phyloP scores from a whole-genome alignment of 2,797 vertebrate genomes.

The Falco berigora region DNA sequence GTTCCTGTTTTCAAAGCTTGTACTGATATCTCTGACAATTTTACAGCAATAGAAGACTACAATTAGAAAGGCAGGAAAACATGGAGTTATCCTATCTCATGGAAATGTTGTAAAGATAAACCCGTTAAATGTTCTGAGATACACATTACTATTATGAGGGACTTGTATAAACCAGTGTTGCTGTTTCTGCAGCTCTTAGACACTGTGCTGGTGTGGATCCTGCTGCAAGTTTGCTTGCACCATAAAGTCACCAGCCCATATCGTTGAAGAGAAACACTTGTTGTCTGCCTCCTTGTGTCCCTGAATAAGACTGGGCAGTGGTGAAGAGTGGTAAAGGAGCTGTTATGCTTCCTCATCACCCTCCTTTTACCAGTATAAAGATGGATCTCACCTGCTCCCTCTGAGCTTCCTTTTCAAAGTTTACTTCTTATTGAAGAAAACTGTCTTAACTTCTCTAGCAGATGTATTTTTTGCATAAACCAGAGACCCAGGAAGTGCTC shows the following conservation, averaged over 20 bases:
- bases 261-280: background rate
- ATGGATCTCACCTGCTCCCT: background rate
- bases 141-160: background rate
- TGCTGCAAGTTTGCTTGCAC: background rate
- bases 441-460: background rate
- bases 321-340: background rate
- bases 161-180: background rate
- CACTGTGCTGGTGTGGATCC: background rate
- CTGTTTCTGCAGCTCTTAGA: background rate
- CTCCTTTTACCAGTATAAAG: background rate
- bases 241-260: background rate
- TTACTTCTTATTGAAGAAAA: background rate
- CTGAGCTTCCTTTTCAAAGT: background rate
- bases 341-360: background rate
- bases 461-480: background rate
- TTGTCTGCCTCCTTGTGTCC: background rate
- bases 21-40: background rate
- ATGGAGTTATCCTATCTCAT: background rate
- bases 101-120: background rate
- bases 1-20: background rate
- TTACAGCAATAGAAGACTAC: background rate
- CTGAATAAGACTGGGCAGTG: background rate
- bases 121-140: background rate
- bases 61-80: background rate
- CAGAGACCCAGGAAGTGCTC: background rate